Conservation (phyloP, 2,113 vertebrate species). For the Asarcornis scutulata region DNA sequence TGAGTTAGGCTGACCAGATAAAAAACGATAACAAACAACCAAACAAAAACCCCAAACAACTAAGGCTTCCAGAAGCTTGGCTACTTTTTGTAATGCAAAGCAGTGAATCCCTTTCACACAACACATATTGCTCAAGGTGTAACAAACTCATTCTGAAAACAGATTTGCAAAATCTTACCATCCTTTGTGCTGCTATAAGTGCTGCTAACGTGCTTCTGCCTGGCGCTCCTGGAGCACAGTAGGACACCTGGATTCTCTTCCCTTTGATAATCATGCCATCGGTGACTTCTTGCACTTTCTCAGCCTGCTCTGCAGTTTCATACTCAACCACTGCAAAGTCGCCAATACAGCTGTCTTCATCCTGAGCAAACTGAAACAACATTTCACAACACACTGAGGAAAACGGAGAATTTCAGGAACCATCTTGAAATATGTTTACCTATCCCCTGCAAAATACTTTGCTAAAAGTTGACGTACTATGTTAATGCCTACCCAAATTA, state of each 20-base stretch:
- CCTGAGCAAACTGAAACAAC: constrained; percentile 88
- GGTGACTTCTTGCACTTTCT: constrained; percentile 83
- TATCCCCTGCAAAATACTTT: not conserved
- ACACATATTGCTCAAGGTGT: not conserved
- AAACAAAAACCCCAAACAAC: not conserved
- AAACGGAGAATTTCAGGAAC: not conserved
- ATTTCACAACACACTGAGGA: not conserved
- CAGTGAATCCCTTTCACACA: not conserved
- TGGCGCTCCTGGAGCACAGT: constrained; percentile 91
- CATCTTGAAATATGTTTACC: not conserved
- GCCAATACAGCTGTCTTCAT: constrained; percentile 85
- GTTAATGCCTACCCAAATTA: accelerated
- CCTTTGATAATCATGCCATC: constrained; percentile 81
- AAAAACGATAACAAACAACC: not conserved
- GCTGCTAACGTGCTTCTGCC: constrained; percentile 95
- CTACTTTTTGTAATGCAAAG: not conserved
- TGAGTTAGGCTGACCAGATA: not conserved
- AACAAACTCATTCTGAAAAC: not conserved
- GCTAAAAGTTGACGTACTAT: not conserved
- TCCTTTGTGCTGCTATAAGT: constrained; percentile 91
- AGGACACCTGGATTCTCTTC: constrained; percentile 87
- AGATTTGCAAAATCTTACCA: constrained; percentile 82
- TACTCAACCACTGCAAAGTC: constrained; percentile 95
- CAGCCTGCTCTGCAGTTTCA: constrained; percentile 87
- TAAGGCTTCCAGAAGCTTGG: not conserved